These are phyloP conservation scores for Drosophila bocqueti DNA, from an alignment of 1,140 invertebrate species.

Conservation along the genomic window DNA sequence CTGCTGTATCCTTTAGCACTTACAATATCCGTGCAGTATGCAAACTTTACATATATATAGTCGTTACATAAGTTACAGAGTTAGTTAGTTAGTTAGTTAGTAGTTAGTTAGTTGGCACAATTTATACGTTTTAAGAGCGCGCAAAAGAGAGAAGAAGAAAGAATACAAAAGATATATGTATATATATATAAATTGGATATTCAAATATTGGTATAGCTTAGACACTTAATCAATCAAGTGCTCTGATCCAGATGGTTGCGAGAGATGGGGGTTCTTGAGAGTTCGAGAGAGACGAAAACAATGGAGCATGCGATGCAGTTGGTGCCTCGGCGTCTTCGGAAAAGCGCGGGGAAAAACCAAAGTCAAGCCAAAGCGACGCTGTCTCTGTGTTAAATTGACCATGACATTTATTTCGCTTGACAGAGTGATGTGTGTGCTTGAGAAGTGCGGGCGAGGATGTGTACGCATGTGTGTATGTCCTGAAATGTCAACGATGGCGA, in stretches of 20 bases:
- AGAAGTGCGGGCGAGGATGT: slow-evolving; percentile 13
- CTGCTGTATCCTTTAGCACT: slow-evolving; percentile 51
- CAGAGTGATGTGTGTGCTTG: slow-evolving; percentile 15
- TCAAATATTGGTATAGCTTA: slow-evolving; percentile 45
- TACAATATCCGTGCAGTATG: slow-evolving; percentile 85
- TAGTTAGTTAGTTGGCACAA: slow-evolving; percentile 42
- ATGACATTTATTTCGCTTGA: slow-evolving; percentile 59
- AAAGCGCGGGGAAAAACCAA: slow-evolving; percentile 14
- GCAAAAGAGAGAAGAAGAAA: slow-evolving; percentile 76
- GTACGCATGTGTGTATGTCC: slow-evolving; percentile 7
- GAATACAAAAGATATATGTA: slow-evolving; percentile 64
- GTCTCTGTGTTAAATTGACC: slow-evolving; percentile 65
- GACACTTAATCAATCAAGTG: slow-evolving; percentile 61
- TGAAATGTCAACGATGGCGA: slow-evolving; percentile 19
- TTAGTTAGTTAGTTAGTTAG: slow-evolving; percentile 44
- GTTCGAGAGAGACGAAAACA: slow-evolving; percentile 11
- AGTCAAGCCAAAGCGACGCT: slow-evolving; percentile 16
- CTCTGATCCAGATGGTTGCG: slow-evolving; percentile 30
- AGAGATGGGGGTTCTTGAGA: slow-evolving; percentile 39
- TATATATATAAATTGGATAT: slow-evolving; percentile 57
- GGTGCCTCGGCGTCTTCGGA: slow-evolving; percentile 22
- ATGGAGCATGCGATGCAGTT: slow-evolving; percentile 43
- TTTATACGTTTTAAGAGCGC: slow-evolving; percentile 57
- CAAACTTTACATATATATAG: slow-evolving; percentile 78
- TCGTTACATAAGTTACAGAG: slow-evolving; percentile 40